Evolutionary conservation across 2,888 invertebrate genomes (phyloP).

Genomic region (Synergus umbraculus): DNA sequence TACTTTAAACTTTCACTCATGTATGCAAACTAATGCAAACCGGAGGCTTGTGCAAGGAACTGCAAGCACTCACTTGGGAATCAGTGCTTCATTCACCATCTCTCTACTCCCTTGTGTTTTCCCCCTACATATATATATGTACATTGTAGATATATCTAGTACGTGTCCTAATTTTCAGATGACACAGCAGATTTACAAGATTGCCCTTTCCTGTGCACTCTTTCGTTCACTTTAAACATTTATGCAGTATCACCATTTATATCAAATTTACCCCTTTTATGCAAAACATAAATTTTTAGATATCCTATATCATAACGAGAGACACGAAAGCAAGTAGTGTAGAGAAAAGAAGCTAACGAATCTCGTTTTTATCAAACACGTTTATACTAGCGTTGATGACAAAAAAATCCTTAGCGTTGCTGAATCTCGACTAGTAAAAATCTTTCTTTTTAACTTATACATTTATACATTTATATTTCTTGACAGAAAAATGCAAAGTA

Average conservation of each 20-base stretch:
- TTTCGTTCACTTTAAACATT: slow-evolving; percentile 8
- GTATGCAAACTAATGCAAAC: slow-evolving; percentile 74
- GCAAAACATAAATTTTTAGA: not conserved
- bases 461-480: not conserved
- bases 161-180: slow-evolving; percentile 23
- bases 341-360: slow-evolving; percentile 30
- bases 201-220: not conserved
- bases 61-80: slow-evolving; percentile 32
- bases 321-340: not conserved
- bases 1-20: slow-evolving; percentile 72
- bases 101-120: slow-evolving; percentile 21
- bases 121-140: not conserved
- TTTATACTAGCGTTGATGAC: slow-evolving; percentile 10
- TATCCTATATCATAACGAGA: not conserved
- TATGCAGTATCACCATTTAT: not conserved
- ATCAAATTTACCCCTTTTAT: not conserved
- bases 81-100: slow-evolving; percentile 23
- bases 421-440: not conserved
- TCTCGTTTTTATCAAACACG: slow-evolving; percentile 25
- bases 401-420: slow-evolving; percentile 17
- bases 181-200: slow-evolving; percentile 10
- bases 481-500: not conserved
- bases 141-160: slow-evolving; percentile 6
- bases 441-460: not conserved
- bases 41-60: slow-evolving; percentile 49